Base-by-base conservation (phyloP, 2,888 invertebrate genomes). In the Clivina fossor region DNA sequence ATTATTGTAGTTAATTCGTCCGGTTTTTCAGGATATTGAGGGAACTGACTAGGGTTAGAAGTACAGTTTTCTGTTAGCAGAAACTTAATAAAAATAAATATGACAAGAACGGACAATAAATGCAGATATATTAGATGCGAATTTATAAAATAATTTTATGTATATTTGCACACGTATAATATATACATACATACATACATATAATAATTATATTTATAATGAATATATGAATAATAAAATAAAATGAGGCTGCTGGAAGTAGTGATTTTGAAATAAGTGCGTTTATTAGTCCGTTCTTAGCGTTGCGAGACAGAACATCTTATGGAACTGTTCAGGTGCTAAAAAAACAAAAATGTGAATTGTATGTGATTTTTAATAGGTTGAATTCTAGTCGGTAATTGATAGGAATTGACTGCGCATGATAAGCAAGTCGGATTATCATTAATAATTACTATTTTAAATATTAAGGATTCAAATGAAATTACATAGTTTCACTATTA, bases 301-400 rank as follows among this genome's bases (percentile, higher is more conserved):
- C 4, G 9, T 2, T 3, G 33, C 2, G 33, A 8, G 33, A 15
- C 11, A 28, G 3, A 11, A n/a, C 11, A 28, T 28, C 15, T 5
- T 33, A 15, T 15, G 11, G 4, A 33, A 28, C 18, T 37, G 49
- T 49, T 49, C 35, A 49, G 49, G 49, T 49, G 49, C 49, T 49
- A 49, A 48, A 33, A 33, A n/a, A n/a, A n/a, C n/a, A n/a, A n/a
- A 44, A 30, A 28, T 49, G 49, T 49, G 49, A 49, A 37, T 49
- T 37, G 49, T 49, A 49, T 49, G 49, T 49, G 49, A 49, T 49
- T 37, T 28, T 49, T 46, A n/a, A 33, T 33, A 49, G 49, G 38
- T 49, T 49, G 37, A 35, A 26, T 26, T 49, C 49, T 49, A 49
- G 49, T 49, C 49, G 35, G 49, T 49, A 37, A 37, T 37, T 49